Evolutionary conservation across 2,113 vertebrate species (phyloP).

Genomic region (Labeo rohita): DNA sequence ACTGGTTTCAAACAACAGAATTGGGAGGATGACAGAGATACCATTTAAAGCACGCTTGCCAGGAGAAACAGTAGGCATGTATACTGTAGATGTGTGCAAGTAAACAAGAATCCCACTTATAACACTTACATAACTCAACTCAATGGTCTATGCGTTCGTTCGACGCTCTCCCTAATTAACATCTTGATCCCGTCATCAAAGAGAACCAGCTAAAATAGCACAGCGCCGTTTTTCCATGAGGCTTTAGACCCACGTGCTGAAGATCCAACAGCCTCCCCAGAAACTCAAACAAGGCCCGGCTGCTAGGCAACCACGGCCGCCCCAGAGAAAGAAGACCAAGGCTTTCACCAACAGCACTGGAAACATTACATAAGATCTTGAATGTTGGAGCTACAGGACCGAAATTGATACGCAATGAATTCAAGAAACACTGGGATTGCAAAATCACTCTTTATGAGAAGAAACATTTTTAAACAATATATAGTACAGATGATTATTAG

Average conservation of each 20-base stretch:
- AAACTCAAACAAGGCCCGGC: slow-evolving; percentile 45
- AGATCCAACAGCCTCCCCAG: slow-evolving; percentile 50
- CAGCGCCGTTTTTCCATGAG: slow-evolving; percentile 22
- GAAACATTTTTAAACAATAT: background rate
- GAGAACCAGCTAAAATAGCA: slow-evolving; percentile 22
- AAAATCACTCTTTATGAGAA: slow-evolving; percentile 57
- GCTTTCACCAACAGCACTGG: slow-evolving; percentile 48
- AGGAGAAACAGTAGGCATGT: slow-evolving; percentile 38
- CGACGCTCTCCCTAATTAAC: slow-evolving; percentile 21
- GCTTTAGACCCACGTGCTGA: slow-evolving; percentile 35
- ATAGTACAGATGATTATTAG: background rate
- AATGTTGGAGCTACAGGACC: slow-evolving; percentile 14
- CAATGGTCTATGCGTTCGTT: slow-evolving; percentile 30
- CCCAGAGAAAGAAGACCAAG: slow-evolving; percentile 48
- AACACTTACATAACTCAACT: slow-evolving; percentile 53
- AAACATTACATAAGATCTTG: slow-evolving; percentile 54
- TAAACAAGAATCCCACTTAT: slow-evolving; percentile 49
- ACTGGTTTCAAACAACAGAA: slow-evolving; percentile 14
- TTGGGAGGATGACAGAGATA: slow-evolving; percentile 6
- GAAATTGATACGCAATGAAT: slow-evolving; percentile 21
- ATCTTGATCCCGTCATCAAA: slow-evolving; percentile 42
- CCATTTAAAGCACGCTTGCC: background rate
- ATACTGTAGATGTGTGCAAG: slow-evolving; percentile 28
- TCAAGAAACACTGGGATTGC: background rate
- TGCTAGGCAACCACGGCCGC: slow-evolving; percentile 55